These are phyloP conservation scores for Andrena hattorfiana DNA, from an alignment of 2,888 invertebrate genomes.

Conservation along the genomic window DNA sequence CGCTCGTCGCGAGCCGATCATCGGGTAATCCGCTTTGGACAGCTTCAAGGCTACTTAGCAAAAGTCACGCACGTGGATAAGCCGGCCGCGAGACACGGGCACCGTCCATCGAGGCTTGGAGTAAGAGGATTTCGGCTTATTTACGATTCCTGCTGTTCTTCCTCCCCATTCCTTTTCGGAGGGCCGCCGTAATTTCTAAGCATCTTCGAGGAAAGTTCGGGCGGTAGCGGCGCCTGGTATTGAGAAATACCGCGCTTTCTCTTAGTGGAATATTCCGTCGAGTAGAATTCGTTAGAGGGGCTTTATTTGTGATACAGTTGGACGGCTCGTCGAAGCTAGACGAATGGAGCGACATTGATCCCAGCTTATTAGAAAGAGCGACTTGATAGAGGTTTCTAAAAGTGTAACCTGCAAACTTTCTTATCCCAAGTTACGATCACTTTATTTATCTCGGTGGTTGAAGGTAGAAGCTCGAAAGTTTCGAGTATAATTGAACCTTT, in stretches of 20 bases:
- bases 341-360: too few relatives aligned
- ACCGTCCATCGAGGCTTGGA: constrained; percentile 11
- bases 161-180: neutral
- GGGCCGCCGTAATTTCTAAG: neutral
- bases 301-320: neutral
- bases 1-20: constrained; percentile 22
- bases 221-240: neutral
- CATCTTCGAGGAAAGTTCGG: neutral
- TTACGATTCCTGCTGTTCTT: constrained; percentile 51
- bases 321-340: too few relatives aligned
- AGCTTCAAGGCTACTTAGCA: constrained; percentile 57
- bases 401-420: too few relatives aligned
- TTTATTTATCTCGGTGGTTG: too few relatives aligned
- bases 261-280: neutral
- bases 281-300: neutral
- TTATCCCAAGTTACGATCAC: too few relatives aligned
- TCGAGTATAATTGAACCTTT: too few relatives aligned
- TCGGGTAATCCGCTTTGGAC: constrained; percentile 48
- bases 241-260: neutral
- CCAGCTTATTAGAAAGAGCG: too few relatives aligned
- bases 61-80: constrained; percentile 59
- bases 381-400: too few relatives aligned
- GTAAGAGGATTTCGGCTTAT: constrained; percentile 57
- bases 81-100: constrained; percentile 24
- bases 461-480: too few relatives aligned